Base-by-base conservation (phyloP, 2,113 vertebrate genomes). In the Gambusia holbrooki region DNA sequence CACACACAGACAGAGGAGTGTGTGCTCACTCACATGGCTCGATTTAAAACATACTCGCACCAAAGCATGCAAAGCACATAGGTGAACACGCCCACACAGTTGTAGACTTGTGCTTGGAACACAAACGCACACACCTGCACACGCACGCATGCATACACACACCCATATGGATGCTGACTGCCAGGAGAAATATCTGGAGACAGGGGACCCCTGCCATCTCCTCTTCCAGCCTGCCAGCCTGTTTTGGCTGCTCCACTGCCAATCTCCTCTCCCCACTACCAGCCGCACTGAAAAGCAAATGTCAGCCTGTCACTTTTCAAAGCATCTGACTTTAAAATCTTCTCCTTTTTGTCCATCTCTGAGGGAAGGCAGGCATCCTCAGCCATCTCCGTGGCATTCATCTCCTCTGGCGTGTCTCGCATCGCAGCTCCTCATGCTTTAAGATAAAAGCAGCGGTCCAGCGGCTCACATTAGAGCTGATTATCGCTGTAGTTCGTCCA, bases 251-350 rank as follows among this genome's bases (percentile, higher is more conserved):
- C 87, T 88, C 84, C 77, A 83, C 87, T 91, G 91, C 88, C 91
- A 93, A 88, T 89, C 88, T 90, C 87, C 75, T 76, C 82, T 82
- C 86, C 80, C 85, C 88, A 84, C 86, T 87, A 85, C 76, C 90
- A 91, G 91, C 76, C 86, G 70, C 83, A 61, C 86, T 85, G 89
- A 91, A 91, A 90, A 90, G 87, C 88, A 92, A 92, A 93, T 93
- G 92, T 92, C 91, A 93, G 86, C 77, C 90, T 87, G 92, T 92
- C 92, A 92, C 91, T 88, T 92, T 88, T 77, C 29, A 35, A 89
- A 71, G 77, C 89, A 88, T 87, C 85, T 77, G 83, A 86, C 89
- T 92, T 89, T 87, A 88, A 90, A 91, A 90, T 86, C 76, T 62
- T 90, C 81, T 63, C 60, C 76, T 78, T 79, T 85, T 77, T 42